Percentiles rank a stretch among this genome's conserved stretches.
phyloP scores from a whole-genome alignment of 2,888 invertebrate species.

The Tiphia femorata region DNA sequence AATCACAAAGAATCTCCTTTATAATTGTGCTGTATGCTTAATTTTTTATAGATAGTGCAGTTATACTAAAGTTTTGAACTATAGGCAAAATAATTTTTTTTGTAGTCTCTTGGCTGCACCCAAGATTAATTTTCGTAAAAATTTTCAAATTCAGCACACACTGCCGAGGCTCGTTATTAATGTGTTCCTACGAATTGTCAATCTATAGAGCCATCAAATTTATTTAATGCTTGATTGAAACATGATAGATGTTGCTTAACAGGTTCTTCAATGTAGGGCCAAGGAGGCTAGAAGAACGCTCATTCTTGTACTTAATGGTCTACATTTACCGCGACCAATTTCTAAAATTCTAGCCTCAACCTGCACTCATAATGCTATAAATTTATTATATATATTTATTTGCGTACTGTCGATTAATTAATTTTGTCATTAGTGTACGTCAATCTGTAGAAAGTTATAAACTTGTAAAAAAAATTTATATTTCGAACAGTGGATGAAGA shows the following conservation, averaged over 20 bases:
- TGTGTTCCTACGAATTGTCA: constrained; percentile 29
- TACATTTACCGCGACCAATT: too few species aligned
- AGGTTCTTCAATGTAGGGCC: constrained; percentile 20
- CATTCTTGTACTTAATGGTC: constrained; percentile 49
- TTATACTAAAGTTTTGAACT: too few species aligned
- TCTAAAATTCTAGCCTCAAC: constrained; percentile 40
- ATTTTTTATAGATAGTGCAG: too few species aligned
- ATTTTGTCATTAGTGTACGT: constrained; percentile 48
- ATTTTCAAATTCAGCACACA: constrained; percentile 54
- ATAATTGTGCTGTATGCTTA: constrained; percentile 24
- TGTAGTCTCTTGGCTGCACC: too few species aligned
- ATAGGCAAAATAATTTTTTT: too few species aligned
- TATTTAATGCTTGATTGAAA: constrained; percentile 18
- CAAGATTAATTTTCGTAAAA: too few species aligned
- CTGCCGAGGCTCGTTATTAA: constrained; percentile 58
- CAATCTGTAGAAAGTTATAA: constrained; percentile 57
- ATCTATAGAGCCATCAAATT: constrained; percentile 21
- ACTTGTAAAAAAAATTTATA: too few species aligned
- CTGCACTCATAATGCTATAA: constrained; percentile 27
- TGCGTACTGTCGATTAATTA: constrained; percentile 56
- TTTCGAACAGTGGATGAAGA: too few species aligned
- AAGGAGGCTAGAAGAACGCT: constrained; percentile 39
- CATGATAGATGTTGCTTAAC: too few species aligned
- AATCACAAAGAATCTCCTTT: constrained; percentile 40
- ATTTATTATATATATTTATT: constrained; percentile 56